Conservation (phyloP, 1,140 invertebrate species). For the Drosophila busckii region DNA sequence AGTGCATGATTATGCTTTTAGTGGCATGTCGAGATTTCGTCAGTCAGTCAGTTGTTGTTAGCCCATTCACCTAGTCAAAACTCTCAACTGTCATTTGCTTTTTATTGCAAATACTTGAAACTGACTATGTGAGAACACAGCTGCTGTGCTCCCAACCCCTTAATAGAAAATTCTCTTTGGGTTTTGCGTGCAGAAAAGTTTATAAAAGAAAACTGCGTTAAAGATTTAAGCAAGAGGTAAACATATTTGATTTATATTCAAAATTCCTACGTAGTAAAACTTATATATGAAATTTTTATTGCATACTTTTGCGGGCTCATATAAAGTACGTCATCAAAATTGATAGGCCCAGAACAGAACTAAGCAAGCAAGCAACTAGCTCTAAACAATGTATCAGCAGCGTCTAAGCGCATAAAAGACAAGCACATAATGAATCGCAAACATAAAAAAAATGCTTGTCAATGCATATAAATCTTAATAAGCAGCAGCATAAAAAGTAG, state of each 20-base stretch:
- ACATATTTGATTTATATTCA: background rate
- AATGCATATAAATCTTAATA: constrained; percentile 61
- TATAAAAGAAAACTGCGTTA: background rate
- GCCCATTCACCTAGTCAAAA: constrained; percentile 29
- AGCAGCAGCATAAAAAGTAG: constrained; percentile 21
- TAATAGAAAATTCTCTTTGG: constrained; percentile 62
- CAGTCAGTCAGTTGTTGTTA: constrained; percentile 62
- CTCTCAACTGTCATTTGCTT: constrained; percentile 20
- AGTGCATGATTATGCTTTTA: constrained; percentile 77
- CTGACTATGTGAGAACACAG: constrained; percentile 28
- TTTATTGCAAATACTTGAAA: constrained; percentile 34
- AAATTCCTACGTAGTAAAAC: too few species aligned
- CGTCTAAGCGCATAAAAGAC: constrained; percentile 25
- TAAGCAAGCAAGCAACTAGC: constrained; percentile 1
- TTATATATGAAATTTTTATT: constrained; percentile 33
- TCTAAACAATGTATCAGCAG: constrained; percentile 24
- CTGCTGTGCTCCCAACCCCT: constrained; percentile 16
- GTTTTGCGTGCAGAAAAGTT: constrained; percentile 2
- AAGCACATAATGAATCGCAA: constrained; percentile 25
- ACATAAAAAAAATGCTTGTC: constrained; percentile 39
- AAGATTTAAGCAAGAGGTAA: too few species aligned
- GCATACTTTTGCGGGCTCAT: constrained; percentile 36
- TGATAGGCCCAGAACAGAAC: constrained; percentile 45
- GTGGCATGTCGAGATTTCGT: constrained; percentile 74
- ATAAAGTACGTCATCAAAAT: constrained; percentile 49